These are phyloP conservation scores for Scolopax bukidnonensis DNA, from an alignment of 2,797 vertebrate genomes.

Conservation along the genomic window DNA sequence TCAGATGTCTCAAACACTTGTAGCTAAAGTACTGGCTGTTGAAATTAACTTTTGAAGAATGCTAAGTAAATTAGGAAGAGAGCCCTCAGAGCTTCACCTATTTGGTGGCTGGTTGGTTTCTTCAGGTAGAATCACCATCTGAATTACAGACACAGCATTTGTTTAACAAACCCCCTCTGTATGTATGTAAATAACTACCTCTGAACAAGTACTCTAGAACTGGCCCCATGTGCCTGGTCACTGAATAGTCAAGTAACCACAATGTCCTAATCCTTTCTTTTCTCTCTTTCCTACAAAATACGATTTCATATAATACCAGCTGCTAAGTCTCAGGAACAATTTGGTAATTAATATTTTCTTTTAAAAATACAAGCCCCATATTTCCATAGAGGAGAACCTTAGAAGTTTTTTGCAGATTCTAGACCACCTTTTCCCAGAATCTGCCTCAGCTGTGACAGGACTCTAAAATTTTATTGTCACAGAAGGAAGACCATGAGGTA, in stretches of 20 bases:
- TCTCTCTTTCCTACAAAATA: neutral
- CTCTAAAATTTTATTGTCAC: neutral
- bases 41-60: neutral
- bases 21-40: neutral
- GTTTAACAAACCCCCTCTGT: neutral
- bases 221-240: neutral
- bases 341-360: neutral
- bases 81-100: neutral
- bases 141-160: neutral
- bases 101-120: neutral
- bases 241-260: neutral
- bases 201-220: neutral
- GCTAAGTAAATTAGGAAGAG: neutral
- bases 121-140: neutral
- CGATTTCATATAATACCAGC: neutral
- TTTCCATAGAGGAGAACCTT: neutral
- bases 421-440: neutral
- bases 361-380: neutral
- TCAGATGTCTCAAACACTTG: neutral
- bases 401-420: neutral
- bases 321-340: neutral
- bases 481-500: neutral
- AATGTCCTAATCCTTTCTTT: neutral
- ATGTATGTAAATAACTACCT: neutral
- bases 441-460: neutral